Conservation (phyloP, 2,888 invertebrate species). For the Actias luna region DNA sequence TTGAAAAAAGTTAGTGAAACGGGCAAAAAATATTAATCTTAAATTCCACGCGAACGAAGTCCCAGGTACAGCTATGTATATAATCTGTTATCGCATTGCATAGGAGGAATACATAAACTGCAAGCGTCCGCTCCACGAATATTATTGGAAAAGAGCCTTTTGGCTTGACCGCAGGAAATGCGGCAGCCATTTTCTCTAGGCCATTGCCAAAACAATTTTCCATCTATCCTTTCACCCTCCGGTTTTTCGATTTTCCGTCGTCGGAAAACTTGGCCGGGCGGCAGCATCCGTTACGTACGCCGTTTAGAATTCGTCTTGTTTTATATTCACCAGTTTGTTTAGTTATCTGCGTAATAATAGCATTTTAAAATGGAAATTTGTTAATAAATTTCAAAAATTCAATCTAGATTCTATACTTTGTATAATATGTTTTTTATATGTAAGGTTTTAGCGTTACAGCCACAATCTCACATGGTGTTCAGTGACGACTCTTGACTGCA, state of each 20-base stretch:
- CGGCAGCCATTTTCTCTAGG: constrained; percentile 76
- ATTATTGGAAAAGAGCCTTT: constrained; percentile 40
- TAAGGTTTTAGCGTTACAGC: too few species aligned
- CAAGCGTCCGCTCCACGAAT: constrained; percentile 42
- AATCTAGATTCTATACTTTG: too few species aligned
- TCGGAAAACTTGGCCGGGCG: constrained; percentile 60
- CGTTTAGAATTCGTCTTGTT: constrained; percentile 49
- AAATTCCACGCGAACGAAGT: too few species aligned
- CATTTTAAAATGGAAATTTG: background rate
- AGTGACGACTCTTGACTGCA: too few species aligned
- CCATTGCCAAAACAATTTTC: constrained; percentile 76
- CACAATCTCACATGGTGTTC: too few species aligned
- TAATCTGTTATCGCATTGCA: constrained; percentile 31
- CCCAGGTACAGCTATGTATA: too few species aligned
- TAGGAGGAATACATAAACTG: constrained; percentile 59
- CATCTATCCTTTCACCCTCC: constrained; percentile 62
- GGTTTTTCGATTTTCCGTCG: constrained; percentile 65
- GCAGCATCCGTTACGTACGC: constrained; percentile 51
- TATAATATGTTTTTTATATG: too few species aligned
- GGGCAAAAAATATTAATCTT: too few species aligned
- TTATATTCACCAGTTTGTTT: constrained; percentile 32
- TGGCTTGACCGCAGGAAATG: constrained; percentile 56
- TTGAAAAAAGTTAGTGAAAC: too few species aligned
- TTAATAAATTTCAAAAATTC: background rate
- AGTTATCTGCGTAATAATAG: too few species aligned